Conservation (phyloP, 2,797 vertebrate genomes). For the Selene dorsalis region DNA sequence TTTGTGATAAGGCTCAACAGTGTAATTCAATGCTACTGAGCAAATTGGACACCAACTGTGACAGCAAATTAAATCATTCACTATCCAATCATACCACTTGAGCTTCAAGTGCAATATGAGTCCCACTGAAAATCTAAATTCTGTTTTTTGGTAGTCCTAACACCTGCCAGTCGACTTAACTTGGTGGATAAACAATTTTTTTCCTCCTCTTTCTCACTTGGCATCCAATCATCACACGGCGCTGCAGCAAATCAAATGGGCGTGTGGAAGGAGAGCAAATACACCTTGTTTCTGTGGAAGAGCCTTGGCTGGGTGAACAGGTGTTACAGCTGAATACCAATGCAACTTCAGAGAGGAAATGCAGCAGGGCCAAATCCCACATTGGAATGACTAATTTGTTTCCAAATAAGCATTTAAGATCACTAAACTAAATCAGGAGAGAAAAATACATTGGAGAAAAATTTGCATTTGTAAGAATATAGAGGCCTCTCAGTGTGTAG, state of each 20-base stretch:
- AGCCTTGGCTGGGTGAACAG: slow-evolving; percentile 61
- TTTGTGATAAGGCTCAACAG: slow-evolving; percentile 37
- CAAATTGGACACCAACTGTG: slow-evolving; percentile 19
- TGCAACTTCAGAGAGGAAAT: slow-evolving; percentile 49
- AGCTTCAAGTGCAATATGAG: slow-evolving; percentile 36
- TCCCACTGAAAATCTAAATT: slow-evolving; percentile 50
- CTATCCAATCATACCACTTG: slow-evolving; percentile 47
- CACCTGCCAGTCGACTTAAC: slow-evolving; percentile 56
- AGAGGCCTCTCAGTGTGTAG: slow-evolving; percentile 32
- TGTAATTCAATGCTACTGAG: slow-evolving; percentile 21
- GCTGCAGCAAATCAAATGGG: slow-evolving; percentile 40
- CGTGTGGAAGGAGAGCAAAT: slow-evolving; percentile 38
- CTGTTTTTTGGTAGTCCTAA: slow-evolving; percentile 19
- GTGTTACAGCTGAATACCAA: slow-evolving; percentile 68
- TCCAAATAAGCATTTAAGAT: slow-evolving; percentile 58
- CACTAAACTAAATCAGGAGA: slow-evolving; percentile 47
- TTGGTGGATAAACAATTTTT: slow-evolving; percentile 38
- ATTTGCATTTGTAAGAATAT: slow-evolving; percentile 41
- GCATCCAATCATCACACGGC: slow-evolving; percentile 34
- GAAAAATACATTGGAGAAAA: slow-evolving; percentile 41
- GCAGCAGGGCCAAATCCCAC: slow-evolving; percentile 56
- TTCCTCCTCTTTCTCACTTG: background rate
- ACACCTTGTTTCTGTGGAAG: slow-evolving; percentile 45
- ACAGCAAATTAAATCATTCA: slow-evolving; percentile 58
- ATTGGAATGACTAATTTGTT: slow-evolving; percentile 57